These are phyloP conservation scores for Thunnus albacares DNA, from an alignment of 2,797 vertebrate genomes.

Conservation along the genomic window DNA sequence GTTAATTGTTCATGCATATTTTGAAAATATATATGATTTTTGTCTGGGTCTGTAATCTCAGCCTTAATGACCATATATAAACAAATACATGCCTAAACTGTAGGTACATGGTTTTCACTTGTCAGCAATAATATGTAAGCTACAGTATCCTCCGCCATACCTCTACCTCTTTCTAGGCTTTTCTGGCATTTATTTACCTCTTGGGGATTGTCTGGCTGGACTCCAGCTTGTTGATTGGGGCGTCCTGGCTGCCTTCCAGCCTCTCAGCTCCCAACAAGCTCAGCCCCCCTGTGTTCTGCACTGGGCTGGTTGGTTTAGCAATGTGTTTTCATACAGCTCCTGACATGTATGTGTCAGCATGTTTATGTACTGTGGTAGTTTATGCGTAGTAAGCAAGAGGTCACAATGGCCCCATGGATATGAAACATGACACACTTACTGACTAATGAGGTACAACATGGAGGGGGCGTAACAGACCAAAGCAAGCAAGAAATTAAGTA, in stretches of 20 bases:
- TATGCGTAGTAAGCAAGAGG: slow-evolving; percentile 36
- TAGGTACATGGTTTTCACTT: slow-evolving; percentile 19
- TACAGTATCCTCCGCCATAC: slow-evolving; percentile 6
- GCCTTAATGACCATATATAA: background rate
- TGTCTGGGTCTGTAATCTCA: background rate
- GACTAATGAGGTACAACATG: slow-evolving; percentile 30
- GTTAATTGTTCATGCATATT: background rate
- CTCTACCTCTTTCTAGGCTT: slow-evolving; percentile 36
- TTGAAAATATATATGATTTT: slow-evolving; percentile 14
- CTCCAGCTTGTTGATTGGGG: slow-evolving; percentile 69
- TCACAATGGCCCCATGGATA: slow-evolving; percentile 28
- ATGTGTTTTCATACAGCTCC: slow-evolving; percentile 60
- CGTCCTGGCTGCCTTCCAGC: slow-evolving; percentile 65
- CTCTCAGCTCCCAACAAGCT: slow-evolving; percentile 32
- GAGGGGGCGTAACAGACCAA: background rate
- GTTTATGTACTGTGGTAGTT: slow-evolving; percentile 57
- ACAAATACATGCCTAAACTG: slow-evolving; percentile 14
- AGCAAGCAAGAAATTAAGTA: background rate
- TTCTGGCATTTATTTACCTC: slow-evolving; percentile 66
- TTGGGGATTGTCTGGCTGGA: slow-evolving; percentile 61
- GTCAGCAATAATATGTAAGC: slow-evolving; percentile 31
- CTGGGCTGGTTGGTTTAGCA: slow-evolving; percentile 28
- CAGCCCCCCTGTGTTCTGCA: slow-evolving; percentile 39
- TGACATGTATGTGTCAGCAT: slow-evolving; percentile 60
- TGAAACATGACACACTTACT: slow-evolving; percentile 37